Evolutionary conservation across 2,888 invertebrate species (phyloP).

Genomic region (Drosophila birchii): DNA sequence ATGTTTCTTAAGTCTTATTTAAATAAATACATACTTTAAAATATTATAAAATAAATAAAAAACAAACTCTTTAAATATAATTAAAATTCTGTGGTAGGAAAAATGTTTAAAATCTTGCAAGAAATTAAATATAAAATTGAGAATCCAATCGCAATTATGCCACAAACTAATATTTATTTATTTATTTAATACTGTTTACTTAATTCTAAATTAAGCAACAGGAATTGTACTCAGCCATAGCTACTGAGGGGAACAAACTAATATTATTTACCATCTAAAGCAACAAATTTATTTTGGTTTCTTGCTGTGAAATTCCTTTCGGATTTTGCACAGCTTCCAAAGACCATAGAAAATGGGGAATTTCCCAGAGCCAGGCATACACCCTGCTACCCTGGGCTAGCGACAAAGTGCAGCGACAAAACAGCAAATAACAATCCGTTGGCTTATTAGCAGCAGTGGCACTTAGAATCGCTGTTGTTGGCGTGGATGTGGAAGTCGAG

Average conservation of each 20-base stretch:
- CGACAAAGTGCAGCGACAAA: slow-evolving; percentile 34
- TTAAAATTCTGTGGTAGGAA: background rate
- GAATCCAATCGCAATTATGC: no score
- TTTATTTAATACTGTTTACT: no score
- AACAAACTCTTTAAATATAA: no score
- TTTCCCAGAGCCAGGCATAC: slow-evolving; percentile 10
- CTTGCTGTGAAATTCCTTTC: background rate
- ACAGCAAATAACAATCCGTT: slow-evolving; percentile 30
- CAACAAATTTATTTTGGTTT: background rate
- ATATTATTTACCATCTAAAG: background rate
- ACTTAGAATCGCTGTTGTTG: slow-evolving; percentile 61
- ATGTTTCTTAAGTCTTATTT: no score
- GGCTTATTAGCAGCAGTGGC: slow-evolving; percentile 72
- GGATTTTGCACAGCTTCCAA: background rate
- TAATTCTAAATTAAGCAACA: no score
- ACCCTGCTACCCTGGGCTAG: slow-evolving; percentile 33
- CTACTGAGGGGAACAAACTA: no score
- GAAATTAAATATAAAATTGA: background rate
- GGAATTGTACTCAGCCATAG: no score
- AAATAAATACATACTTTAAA: no score
- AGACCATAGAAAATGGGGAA: background rate
- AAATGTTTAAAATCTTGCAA: background rate
- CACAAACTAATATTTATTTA: no score
- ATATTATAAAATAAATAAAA: no score
- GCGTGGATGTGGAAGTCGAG: slow-evolving; percentile 9